These are phyloP conservation scores for Sebastes fasciatus DNA, from an alignment of 2,113 vertebrate genomes.

Conservation along the genomic window DNA sequence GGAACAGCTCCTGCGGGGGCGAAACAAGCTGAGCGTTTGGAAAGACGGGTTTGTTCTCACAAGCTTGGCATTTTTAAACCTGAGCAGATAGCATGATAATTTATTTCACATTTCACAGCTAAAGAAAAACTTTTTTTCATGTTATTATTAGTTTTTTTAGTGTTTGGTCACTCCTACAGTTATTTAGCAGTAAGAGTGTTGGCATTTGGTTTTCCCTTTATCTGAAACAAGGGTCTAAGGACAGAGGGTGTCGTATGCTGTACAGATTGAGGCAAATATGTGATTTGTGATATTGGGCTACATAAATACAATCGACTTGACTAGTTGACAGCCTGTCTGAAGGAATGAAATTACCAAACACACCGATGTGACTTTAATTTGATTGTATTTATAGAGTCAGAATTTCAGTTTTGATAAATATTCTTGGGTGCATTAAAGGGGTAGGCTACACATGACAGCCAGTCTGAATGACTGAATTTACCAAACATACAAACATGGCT, in stretches of 20 bases:
- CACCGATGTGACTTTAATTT: neutral
- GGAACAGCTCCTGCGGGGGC: slow-evolving; percentile 66
- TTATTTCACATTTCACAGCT: neutral
- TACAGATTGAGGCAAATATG: neutral
- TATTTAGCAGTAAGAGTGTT: neutral
- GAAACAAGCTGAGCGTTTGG: slow-evolving; percentile 33
- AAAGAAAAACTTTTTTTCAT: neutral
- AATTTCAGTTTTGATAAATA: neutral
- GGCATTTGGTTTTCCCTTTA: neutral
- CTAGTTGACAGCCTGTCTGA: slow-evolving; percentile 1
- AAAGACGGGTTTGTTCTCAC: slow-evolving; percentile 29
- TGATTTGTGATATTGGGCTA: neutral
- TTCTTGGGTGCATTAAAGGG: neutral
- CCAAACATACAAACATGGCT: neutral
- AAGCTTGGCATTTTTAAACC: slow-evolving; percentile 18
- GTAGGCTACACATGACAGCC: neutral
- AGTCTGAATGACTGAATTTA: neutral
- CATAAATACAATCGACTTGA: neutral
- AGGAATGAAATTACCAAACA: neutral
- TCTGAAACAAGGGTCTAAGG: neutral
- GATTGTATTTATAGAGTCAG: neutral
- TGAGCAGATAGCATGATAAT: neutral
- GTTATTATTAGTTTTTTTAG: neutral
- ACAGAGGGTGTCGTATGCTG: neutral
- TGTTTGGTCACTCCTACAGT: neutral